Conservation (phyloP, 2,888 invertebrate genomes). For the Thalpophila matura region DNA sequence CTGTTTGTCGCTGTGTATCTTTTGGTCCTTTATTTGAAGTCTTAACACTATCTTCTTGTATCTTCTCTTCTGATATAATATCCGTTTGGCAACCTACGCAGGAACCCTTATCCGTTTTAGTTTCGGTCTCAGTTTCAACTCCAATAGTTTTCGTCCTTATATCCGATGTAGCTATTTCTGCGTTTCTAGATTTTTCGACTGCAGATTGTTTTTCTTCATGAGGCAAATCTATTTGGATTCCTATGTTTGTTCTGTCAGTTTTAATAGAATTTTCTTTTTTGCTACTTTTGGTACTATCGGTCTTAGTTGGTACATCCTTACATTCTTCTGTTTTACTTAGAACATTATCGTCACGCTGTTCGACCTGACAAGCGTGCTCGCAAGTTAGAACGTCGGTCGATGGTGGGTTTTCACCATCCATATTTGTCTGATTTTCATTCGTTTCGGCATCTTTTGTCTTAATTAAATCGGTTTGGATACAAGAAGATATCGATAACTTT, state of each 20-base stretch:
- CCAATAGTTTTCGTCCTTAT: constrained; percentile 33
- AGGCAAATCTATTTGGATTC: constrained; percentile 59
- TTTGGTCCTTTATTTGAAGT: neutral
- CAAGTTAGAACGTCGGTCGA: neutral
- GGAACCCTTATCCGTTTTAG: neutral
- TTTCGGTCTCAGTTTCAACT: constrained; percentile 18
- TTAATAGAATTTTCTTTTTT: constrained; percentile 4
- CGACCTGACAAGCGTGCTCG: constrained; percentile 24
- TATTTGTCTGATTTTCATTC: constrained; percentile 9
- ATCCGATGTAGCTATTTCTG: neutral
- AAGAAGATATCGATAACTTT: constrained; percentile 13
- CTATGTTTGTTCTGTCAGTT: constrained; percentile 42
- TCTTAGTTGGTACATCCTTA: constrained; percentile 1
- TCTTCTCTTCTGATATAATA: neutral
- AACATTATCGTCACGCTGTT: neutral
- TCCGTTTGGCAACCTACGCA: constrained; percentile 42
- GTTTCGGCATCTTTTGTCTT: constrained; percentile 1
- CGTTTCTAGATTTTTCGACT: neutral
- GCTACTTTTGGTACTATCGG: constrained; percentile 1
- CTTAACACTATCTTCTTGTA: neutral
- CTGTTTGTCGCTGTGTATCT: neutral
- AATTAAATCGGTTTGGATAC: constrained; percentile 53
- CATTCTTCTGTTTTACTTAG: neutral
- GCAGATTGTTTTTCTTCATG: neutral
- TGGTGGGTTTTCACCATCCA: neutral